Conservation (phyloP, 2,797 vertebrate genomes). For the Meriones psammophilus region DNA sequence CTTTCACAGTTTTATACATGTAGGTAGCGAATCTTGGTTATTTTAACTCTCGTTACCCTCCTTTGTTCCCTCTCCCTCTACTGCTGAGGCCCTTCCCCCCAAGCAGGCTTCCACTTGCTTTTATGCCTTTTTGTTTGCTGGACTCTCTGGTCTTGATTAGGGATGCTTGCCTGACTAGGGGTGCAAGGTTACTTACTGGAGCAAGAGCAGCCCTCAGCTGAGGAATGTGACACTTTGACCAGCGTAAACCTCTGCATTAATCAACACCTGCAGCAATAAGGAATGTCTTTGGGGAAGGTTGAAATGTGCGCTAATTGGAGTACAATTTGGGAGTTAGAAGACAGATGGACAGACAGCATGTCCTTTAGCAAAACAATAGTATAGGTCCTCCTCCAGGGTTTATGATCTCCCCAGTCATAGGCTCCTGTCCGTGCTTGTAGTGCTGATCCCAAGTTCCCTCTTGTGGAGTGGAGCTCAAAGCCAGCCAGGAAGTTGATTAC, state of each 20-base stretch:
- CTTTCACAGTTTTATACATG: background rate
- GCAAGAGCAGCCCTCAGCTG: background rate
- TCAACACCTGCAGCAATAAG: background rate
- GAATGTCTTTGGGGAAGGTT: background rate
- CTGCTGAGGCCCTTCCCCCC: background rate
- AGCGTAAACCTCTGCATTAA: background rate
- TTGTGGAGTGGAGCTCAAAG: background rate
- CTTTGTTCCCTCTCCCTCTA: background rate
- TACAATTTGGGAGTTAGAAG: background rate
- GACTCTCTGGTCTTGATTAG: background rate
- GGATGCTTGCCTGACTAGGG: background rate
- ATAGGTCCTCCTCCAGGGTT: too few species aligned
- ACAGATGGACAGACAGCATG: background rate
- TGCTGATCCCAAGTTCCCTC: background rate
- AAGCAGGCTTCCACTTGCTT: background rate
- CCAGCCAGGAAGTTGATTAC: background rate
- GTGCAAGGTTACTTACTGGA: background rate
- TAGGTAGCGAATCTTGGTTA: background rate
- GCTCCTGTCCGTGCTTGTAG: background rate
- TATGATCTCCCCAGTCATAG: background rate
- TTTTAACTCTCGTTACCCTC: too few species aligned
- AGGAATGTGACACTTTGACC: background rate
- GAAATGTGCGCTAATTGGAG: background rate
- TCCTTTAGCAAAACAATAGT: background rate
- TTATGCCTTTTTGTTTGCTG: background rate